Percentiles rank a stretch among this genome's conserved stretches.
These are phyloP conservation scores for Pachyseris speciosa DNA, from an alignment of 64 coral and sea anemone genomes.

Conservation along the genomic window DNA sequence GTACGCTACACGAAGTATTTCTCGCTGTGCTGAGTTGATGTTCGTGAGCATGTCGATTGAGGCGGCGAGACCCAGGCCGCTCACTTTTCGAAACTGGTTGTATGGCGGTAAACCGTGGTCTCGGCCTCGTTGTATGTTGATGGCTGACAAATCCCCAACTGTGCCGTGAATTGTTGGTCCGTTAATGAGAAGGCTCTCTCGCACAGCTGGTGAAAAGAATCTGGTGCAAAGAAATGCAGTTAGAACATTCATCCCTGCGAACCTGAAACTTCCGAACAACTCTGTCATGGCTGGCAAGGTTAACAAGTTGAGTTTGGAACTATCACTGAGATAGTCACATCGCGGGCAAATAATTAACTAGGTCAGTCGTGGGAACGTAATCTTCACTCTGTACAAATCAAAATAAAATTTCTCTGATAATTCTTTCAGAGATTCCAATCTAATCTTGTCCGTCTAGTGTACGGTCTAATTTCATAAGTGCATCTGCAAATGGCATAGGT, in stretches of 20 bases:
- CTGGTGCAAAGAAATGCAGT: not conserved
- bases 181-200: not conserved
- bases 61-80: slow-evolving; percentile 2
- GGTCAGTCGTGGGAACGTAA: no score
- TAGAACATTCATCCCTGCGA: not conserved
- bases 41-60: slow-evolving; percentile 3
- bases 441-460: no score
- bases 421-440: no score
- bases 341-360: no score
- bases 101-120: slow-evolving; percentile 76
- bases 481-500: no score
- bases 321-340: no score
- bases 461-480: no score
- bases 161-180: not conserved
- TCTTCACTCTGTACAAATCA: no score
- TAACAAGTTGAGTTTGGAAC: no score
- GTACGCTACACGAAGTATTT: slow-evolving; percentile 34
- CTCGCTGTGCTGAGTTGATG: not conserved
- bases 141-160: slow-evolving; percentile 39
- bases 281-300: no score
- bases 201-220: slow-evolving; percentile 54
- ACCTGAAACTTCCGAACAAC: no score
- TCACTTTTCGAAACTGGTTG: slow-evolving; percentile 1
- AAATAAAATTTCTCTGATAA: no score
- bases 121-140: slow-evolving; percentile 70